Conservation (phyloP, 23 tunicate species). For the Oikopleura albicans region DNA sequence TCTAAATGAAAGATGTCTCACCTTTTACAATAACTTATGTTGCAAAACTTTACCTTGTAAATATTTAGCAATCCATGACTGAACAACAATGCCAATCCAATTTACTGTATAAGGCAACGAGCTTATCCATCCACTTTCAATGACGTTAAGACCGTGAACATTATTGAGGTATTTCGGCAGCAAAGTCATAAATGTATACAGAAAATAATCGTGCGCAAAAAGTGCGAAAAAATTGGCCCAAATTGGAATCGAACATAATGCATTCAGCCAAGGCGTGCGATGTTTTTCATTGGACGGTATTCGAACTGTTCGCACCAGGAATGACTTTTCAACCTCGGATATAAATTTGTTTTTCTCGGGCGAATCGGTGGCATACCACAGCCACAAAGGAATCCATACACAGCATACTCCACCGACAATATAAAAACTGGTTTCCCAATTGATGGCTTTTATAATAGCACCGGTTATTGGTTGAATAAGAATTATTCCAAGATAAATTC, state of each 20-base stretch:
- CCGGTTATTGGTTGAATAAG: neutral
- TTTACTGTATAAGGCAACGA: neutral
- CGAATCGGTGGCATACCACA: neutral
- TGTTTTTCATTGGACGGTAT: neutral
- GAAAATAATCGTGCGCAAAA: neutral
- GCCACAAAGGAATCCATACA: neutral
- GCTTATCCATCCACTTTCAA: neutral
- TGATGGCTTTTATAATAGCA: neutral
- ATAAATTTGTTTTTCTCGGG: neutral
- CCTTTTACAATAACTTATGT: too few relatives aligned
- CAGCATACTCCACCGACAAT: neutral
- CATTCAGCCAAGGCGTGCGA: neutral
- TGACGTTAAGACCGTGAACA: neutral
- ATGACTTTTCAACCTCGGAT: neutral
- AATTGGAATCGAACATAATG: neutral
- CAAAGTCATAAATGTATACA: neutral
- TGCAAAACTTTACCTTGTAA: too few relatives aligned
- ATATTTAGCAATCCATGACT: too few relatives aligned
- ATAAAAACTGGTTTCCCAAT: neutral
- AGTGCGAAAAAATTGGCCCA: neutral
- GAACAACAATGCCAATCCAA: neutral
- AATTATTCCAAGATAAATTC: neutral
- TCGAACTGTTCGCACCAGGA: neutral
- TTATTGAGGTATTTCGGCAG: neutral
- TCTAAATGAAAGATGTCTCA: too few relatives aligned